Evolutionary conservation across 1,140 invertebrate species (phyloP), one percentile per base, ranked within the genome.

Genomic region (Drosophila simulans): DNA sequence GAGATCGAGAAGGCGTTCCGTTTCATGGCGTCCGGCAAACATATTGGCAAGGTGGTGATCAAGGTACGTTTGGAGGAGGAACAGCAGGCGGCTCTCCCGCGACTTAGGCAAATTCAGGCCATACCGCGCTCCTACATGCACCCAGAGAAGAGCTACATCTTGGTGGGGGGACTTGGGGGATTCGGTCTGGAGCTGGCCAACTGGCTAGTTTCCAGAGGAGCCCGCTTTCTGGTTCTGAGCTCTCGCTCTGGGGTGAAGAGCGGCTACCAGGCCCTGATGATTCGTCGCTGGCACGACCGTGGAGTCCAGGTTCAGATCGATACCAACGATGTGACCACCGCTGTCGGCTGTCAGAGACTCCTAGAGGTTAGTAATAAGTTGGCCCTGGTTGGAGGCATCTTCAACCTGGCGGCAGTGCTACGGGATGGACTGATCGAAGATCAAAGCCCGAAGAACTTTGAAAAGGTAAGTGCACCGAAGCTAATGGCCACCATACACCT

Each of bases 21-120:
- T 63, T 99, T 95, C 89, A 99, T 99, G 97, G 98, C 98, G 13
- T 95, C 97, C 1, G 98, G 98, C 22, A 98, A 98, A 93, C 98
- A 99, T 92, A 98, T 99, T 69, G 98, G 98, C 75, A 99, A 99
- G 94, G 98, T 99, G 15, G 83, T 99, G 5, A 88, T 99, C 46
- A 96, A 98, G 92, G 96, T 99, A 34, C 94, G 96, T 11, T 94
- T 96, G 35, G 97, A 98, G 91, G 96, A 97, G 90, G 63, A 94
- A 12, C 57, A 58, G 35, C 93, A 92, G 42, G 80, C 92, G 0
- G 74, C 93, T 2, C 84, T 92, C 22, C 93, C 95, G 0, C 80
- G 83, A 2, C 52, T 91, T 1, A 95, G 94, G 78, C 93, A 94
- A 0, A 94, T 97, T 1, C 93, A 94, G 11, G 96, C 97, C 10